A percentile compares a stretch with the other conserved stretches of the same genome.
phyloP scores from a whole-genome alignment of 2,113 vertebrate species.

The Macquaria ambigua region DNA sequence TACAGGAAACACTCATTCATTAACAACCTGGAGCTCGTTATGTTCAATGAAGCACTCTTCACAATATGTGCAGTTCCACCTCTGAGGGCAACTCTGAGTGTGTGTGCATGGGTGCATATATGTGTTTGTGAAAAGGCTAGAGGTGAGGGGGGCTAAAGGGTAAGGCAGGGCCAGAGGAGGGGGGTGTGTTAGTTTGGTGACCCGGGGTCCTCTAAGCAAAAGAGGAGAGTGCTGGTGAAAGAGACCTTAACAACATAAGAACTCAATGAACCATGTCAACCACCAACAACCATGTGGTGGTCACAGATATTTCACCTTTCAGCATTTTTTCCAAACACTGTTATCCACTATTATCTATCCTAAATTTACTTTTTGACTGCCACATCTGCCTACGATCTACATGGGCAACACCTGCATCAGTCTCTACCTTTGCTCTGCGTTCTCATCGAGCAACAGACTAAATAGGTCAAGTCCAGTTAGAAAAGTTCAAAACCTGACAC shows the following conservation, averaged over 20 bases:
- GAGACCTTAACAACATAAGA: conserved; percentile 57
- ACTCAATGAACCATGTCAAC: conserved; percentile 61
- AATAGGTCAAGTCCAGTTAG: conserved; percentile 68
- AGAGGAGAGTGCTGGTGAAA: conserved; percentile 58
- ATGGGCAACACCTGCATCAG: conserved; percentile 1
- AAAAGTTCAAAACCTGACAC: conserved; percentile 59
- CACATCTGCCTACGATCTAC: background rate
- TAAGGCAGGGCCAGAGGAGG: conserved; percentile 51
- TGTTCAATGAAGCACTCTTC: conserved; percentile 56
- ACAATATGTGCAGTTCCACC: conserved; percentile 55
- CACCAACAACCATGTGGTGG: conserved; percentile 37
- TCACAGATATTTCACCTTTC: conserved; percentile 30
- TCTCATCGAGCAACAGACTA: conserved; percentile 35
- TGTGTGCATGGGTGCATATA: conserved; percentile 24
- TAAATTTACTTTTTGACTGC: background rate
- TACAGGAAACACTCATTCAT: conserved; percentile 76
- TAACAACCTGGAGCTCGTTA: conserved; percentile 74
- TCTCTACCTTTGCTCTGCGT: conserved; percentile 10
- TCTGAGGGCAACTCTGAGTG: conserved; percentile 48
- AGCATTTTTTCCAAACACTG: background rate
- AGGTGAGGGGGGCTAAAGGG: conserved; percentile 66
- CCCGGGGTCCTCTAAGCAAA: conserved; percentile 69
- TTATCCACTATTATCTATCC: background rate
- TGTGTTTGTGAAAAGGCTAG: conserved; percentile 41
- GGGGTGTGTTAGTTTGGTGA: conserved; percentile 56